Evolutionary conservation across 2,888 invertebrate genomes (phyloP).

Genomic region (Papilio protenor): DNA sequence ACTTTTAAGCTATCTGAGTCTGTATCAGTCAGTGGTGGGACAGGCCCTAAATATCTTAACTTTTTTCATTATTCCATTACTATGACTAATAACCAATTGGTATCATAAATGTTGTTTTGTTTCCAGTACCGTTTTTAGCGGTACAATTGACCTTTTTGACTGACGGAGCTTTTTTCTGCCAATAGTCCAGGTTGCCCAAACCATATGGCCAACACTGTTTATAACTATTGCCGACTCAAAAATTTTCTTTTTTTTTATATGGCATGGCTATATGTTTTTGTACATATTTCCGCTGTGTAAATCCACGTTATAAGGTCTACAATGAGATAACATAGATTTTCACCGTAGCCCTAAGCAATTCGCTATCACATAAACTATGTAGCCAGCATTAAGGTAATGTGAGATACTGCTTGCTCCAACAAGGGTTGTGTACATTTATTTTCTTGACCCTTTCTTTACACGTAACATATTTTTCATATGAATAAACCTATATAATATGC

Average conservation of each 20-base stretch:
- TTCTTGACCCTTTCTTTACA: constrained; percentile 3
- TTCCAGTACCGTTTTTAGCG: too few relatives aligned
- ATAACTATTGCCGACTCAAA: too few relatives aligned
- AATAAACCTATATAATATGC: neutral
- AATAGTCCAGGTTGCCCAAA: too few relatives aligned
- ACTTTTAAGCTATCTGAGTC: too few relatives aligned
- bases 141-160: too few relatives aligned
- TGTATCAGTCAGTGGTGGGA: neutral
- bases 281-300: neutral
- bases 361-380: neutral
- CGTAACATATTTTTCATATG: neutral
- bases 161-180: too few relatives aligned
- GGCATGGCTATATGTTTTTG: neutral
- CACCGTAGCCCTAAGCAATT: neutral
- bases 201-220: too few relatives aligned
- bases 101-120: too few relatives aligned
- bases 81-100: too few relatives aligned
- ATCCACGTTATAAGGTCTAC: neutral
- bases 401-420: neutral
- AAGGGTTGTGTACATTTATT: constrained; percentile 8
- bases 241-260: neutral
- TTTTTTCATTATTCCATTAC: too few relatives aligned
- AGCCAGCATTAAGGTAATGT: constrained; percentile 10
- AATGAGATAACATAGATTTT: neutral
- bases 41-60: too few relatives aligned